A percentile compares a stretch with the other conserved stretches of the same genome.
These are phyloP conservation scores for Mugil cephalus DNA, from an alignment of 2,113 vertebrate species.

Conservation along the genomic window DNA sequence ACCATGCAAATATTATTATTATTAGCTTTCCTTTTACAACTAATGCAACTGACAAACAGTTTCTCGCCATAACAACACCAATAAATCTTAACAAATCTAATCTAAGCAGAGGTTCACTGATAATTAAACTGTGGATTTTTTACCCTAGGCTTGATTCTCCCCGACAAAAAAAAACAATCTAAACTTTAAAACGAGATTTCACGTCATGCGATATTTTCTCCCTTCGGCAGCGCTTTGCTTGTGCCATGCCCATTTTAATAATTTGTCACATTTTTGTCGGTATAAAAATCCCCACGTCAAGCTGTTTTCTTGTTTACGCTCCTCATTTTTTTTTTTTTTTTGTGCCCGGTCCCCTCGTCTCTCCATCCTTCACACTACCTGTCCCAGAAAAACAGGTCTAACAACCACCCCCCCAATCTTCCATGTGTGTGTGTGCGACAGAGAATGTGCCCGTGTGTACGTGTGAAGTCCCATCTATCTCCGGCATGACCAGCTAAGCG, in stretches of 20 bases:
- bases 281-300: not conserved
- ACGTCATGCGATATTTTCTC: not conserved
- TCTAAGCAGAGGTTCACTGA: too few species aligned
- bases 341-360: conserved; percentile 20
- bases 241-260: not conserved
- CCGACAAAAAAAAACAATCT: too few species aligned
- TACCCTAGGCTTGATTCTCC: too few species aligned
- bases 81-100: too few species aligned
- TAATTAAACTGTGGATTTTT: too few species aligned
- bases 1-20: too few species aligned
- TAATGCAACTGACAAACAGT: too few species aligned
- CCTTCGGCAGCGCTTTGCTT: too few species aligned
- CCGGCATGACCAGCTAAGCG: conserved; percentile 81
- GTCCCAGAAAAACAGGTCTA: conserved; percentile 57
- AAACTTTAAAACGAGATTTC: not conserved
- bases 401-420: conserved; percentile 67
- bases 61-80: too few species aligned
- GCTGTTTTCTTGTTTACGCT: not conserved
- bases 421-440: conserved; percentile 42
- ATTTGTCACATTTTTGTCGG: not conserved
- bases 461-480: conserved; percentile 80
- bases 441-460: conserved; percentile 41
- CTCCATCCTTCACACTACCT: conserved; percentile 54
- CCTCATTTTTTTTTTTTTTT: not conserved
- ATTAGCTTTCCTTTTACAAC: too few species aligned